Conservation (phyloP, 1,140 invertebrate species). For the Platyscapa corneri region DNA sequence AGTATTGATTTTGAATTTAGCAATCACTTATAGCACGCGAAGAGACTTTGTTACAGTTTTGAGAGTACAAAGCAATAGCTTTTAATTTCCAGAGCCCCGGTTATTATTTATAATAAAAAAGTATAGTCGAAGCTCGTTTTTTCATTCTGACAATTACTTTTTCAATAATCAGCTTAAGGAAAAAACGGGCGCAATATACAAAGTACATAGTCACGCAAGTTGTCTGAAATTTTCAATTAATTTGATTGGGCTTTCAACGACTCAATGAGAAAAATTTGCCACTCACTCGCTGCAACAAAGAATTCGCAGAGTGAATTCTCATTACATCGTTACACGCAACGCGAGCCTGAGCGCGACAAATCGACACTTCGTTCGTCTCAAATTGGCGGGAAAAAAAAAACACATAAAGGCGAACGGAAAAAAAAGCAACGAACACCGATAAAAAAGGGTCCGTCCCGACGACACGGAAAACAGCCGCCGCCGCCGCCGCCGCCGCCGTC, state of each 20-base stretch:
- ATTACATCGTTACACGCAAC: slow-evolving; percentile 19
- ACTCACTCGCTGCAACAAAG: background rate
- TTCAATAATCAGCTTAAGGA: background rate
- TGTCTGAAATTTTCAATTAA: slow-evolving; percentile 11
- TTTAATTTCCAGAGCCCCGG: background rate
- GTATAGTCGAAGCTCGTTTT: background rate
- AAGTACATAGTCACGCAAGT: background rate
- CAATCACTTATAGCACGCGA: too few species aligned
- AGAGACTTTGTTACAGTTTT: too few species aligned
- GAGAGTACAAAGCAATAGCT: too few species aligned
- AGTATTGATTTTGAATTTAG: too few species aligned
- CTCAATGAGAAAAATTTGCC: slow-evolving; percentile 2
- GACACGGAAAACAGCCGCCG: background rate
- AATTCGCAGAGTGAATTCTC: slow-evolving; percentile 26
- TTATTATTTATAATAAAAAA: background rate
- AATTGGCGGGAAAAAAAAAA: background rate
- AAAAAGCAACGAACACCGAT: background rate
- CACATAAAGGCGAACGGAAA: background rate
- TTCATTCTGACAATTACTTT: background rate
- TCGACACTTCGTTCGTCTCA: slow-evolving; percentile 21
- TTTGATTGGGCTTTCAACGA: slow-evolving; percentile 1
- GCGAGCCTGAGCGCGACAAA: slow-evolving; percentile 31
- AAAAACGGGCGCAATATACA: background rate
- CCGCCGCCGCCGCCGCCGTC: background rate
- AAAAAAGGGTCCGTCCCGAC: background rate